Evolutionary conservation across 2,113 vertebrate species (phyloP).

Genomic region (Corydoras maculifer): DNA sequence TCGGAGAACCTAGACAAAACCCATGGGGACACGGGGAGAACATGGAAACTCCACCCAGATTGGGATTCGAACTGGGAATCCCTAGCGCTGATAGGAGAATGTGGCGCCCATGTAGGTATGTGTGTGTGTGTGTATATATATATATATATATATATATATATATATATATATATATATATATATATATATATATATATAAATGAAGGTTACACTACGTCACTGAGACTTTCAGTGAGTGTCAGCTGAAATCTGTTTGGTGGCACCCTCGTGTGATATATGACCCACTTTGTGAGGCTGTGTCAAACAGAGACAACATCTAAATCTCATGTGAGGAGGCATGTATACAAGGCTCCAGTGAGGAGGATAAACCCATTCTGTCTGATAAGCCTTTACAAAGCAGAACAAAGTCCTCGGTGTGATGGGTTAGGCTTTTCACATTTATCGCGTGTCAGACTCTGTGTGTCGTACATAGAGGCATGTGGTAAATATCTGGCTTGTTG

Average conservation of each 20-base stretch:
- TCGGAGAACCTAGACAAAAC: too few relatives aligned
- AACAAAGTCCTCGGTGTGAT: conserved; percentile 43
- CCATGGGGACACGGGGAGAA: too few relatives aligned
- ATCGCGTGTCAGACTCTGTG: conserved; percentile 61
- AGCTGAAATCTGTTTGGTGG: conserved; percentile 12
- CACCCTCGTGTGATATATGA: conserved; percentile 24
- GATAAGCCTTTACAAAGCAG: conserved; percentile 18
- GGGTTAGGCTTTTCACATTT: conserved; percentile 66
- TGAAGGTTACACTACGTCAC: conserved; percentile 7
- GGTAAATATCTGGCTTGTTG: conserved; percentile 61
- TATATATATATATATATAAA: not conserved
- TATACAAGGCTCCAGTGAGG: not conserved
- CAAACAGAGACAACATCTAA: conserved; percentile 35
- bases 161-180: not conserved
- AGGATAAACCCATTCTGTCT: conserved; percentile 15
- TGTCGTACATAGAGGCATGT: conserved; percentile 67
- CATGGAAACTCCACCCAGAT: too few relatives aligned
- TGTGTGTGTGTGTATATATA: too few relatives aligned
- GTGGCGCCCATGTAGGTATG: too few relatives aligned
- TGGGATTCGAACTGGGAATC: too few relatives aligned
- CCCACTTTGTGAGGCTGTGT: conserved; percentile 8
- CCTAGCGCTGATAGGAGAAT: not conserved
- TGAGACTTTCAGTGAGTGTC: conserved; percentile 18
- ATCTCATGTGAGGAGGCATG: conserved; percentile 26
- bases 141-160: too few relatives aligned